A percentile compares a stretch with the other conserved stretches of the same genome.
Evolutionary conservation across 2,113 vertebrate species (phyloP).

Genomic region (Micronisus gabar): DNA sequence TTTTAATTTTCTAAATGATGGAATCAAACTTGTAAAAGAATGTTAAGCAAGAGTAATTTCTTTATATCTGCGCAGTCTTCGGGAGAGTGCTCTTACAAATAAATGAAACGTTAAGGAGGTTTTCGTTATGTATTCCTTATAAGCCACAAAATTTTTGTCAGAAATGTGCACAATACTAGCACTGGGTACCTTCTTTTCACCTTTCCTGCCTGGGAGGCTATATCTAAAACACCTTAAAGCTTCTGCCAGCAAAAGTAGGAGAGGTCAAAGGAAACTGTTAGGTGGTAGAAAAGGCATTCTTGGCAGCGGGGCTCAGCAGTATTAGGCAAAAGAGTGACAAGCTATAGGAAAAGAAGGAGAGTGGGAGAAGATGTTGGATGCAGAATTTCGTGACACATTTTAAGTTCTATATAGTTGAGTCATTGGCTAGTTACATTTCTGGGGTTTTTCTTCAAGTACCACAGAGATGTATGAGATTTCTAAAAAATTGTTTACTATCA

Average conservation of each 20-base stretch:
- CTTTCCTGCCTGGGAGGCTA: background rate
- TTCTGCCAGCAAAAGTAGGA: background rate
- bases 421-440: background rate
- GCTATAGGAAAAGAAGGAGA: background rate
- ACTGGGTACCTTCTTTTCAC: background rate
- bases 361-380: rapidly evolving
- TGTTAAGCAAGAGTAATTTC: background rate
- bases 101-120: background rate
- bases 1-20: background rate
- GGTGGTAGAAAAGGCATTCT: background rate
- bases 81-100: background rate
- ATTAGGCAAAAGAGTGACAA: background rate
- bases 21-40: background rate
- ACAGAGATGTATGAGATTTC: background rate
- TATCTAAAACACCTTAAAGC: background rate
- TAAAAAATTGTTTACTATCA: background rate
- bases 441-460: background rate
- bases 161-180: background rate
- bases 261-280: background rate
- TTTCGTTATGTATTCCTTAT: background rate
- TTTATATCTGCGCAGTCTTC: background rate
- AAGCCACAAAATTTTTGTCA: background rate
- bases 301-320: background rate
- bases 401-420: background rate
- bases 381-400: background rate